phyloP scores from a whole-genome alignment of 2,113 vertebrate genomes.

The Uropsilus gracilis region DNA sequence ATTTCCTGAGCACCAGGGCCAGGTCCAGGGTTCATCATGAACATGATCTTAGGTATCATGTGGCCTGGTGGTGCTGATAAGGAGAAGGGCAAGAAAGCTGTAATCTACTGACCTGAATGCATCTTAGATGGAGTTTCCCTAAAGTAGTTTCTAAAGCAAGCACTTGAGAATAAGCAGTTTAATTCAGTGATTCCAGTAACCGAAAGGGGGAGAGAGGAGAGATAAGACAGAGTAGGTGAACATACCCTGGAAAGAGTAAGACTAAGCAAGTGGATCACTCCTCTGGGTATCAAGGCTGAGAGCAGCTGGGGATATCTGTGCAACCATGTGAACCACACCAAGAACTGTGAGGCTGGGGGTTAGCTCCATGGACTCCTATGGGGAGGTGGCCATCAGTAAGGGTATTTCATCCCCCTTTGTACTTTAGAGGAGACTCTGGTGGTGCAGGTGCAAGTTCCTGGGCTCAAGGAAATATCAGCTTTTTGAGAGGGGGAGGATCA shows the following conservation, averaged over 20 bases:
- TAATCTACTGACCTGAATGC: neutral
- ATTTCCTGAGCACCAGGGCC: neutral
- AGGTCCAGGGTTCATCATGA: neutral
- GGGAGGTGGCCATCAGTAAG: neutral
- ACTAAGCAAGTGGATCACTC: too few relatives aligned
- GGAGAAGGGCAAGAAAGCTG: neutral
- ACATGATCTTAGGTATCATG: neutral
- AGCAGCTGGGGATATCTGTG: neutral
- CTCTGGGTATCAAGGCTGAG: neutral
- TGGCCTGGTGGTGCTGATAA: neutral
- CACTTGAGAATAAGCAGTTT: neutral
- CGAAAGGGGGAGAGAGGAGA: neutral
- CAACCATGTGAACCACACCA: rapidly evolving
- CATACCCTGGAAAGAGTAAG: neutral
- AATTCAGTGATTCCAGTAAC: neutral
- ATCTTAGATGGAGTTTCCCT: neutral
- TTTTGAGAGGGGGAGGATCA: too few relatives aligned
- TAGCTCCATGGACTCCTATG: too few relatives aligned
- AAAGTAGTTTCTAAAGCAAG: neutral
- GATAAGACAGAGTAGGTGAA: too few relatives aligned
- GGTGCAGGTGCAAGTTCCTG: neutral
- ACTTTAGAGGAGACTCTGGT: too few relatives aligned
- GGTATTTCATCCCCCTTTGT: too few relatives aligned
- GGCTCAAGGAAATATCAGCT: neutral
- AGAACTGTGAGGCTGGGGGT: neutral